A percentile compares a stretch with the other conserved stretches of the same genome.
These are phyloP conservation scores for Saccostrea cuccullata DNA, from an alignment of 1,140 invertebrate species.

Conservation along the genomic window DNA sequence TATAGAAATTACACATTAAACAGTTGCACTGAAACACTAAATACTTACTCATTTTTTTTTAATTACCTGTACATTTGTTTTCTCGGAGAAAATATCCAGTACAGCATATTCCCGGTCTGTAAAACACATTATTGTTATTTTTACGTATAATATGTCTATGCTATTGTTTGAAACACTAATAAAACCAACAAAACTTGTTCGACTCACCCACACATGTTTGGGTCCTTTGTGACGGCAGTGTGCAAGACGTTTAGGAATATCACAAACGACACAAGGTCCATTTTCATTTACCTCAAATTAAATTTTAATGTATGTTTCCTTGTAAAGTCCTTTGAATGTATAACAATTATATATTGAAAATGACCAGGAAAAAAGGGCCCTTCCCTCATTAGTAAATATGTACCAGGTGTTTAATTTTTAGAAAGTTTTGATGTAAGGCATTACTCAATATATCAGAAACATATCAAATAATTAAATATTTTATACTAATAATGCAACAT, in stretches of 20 bases:
- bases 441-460: no score
- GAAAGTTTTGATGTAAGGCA: no score
- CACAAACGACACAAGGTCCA: neutral
- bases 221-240: neutral
- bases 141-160: no score
- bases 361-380: neutral
- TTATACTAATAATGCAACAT: no score
- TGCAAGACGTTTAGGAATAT: neutral
- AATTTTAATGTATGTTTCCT: neutral
- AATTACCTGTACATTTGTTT: neutral
- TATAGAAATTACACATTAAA: no score
- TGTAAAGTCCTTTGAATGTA: neutral
- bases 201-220: slow-evolving; percentile 8
- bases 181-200: neutral
- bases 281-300: neutral
- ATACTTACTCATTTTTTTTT: no score
- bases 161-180: no score
- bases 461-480: no score
- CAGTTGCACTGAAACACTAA: no score
- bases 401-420: no score
- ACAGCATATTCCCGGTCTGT: neutral
- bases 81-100: neutral
- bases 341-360: neutral
- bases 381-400: no score
- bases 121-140: neutral